These are phyloP conservation scores for Drosophila lini DNA, from an alignment of 1,140 invertebrate species.

Conservation along the genomic window DNA sequence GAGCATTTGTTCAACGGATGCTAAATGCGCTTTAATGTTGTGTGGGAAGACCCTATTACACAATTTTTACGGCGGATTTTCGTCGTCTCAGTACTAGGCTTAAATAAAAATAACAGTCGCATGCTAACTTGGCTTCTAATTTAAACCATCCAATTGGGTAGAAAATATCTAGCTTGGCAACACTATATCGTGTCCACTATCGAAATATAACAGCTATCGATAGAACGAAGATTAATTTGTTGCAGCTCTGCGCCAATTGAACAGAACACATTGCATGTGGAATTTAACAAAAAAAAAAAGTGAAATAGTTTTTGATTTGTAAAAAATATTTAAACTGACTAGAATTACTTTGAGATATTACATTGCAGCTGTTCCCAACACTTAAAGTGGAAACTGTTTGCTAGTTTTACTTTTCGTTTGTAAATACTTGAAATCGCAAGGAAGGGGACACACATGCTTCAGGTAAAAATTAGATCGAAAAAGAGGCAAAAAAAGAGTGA, in stretches of 20 bases:
- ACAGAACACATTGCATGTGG: constrained; percentile 52
- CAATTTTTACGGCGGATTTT: too few species aligned
- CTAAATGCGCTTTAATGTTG: too few species aligned
- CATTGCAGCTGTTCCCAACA: constrained; percentile 10
- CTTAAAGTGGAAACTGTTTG: constrained; percentile 23
- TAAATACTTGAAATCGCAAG: constrained; percentile 48
- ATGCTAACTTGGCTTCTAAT: too few species aligned
- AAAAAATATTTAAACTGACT: constrained; percentile 23
- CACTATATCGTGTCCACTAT: background rate
- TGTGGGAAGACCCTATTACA: too few species aligned
- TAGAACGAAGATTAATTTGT: constrained; percentile 2
- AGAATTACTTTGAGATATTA: constrained; percentile 19
- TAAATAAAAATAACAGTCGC: too few species aligned
- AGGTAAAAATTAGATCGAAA: constrained; percentile 53
- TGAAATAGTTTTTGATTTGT: constrained; percentile 37
- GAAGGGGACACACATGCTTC: constrained; percentile 34
- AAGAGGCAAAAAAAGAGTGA: constrained; percentile 20
- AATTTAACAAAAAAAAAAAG: constrained; percentile 30
- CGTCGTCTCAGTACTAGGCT: too few species aligned
- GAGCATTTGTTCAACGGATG: too few species aligned
- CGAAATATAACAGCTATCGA: constrained; percentile 6
- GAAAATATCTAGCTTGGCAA: background rate
- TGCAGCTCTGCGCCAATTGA: constrained; percentile 21
- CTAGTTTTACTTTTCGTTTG: constrained; percentile 32
- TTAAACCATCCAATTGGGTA: too few species aligned